Evolutionary conservation across 2,113 vertebrate species (phyloP).

Genomic region (Oenanthe melanoleuca): DNA sequence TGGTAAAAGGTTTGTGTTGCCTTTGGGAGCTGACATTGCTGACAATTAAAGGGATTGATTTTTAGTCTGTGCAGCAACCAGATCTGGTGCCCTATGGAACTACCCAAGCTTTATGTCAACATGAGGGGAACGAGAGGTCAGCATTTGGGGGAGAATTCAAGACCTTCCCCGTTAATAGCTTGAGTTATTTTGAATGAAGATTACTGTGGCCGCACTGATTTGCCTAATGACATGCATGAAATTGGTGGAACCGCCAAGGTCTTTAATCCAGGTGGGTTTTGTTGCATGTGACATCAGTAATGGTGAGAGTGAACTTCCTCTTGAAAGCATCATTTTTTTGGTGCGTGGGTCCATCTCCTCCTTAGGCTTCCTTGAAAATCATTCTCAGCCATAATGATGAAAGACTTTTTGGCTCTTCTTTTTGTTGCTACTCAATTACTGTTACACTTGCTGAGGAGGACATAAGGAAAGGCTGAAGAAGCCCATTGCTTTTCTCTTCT

Average conservation of each 20-base stretch:
- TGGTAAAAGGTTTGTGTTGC: neutral
- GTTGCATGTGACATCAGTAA: neutral
- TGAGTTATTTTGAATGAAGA: neutral
- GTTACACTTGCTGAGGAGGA: conserved; percentile 35
- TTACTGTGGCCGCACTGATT: neutral
- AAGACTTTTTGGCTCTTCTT: conserved; percentile 6
- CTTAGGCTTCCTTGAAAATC: neutral
- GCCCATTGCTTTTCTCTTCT: conserved; percentile 39
- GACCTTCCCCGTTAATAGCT: neutral
- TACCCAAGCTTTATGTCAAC: neutral
- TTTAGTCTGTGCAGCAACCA: neutral
- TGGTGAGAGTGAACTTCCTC: neutral
- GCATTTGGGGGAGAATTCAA: neutral
- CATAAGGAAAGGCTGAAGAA: conserved; percentile 39
- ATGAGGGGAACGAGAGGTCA: neutral
- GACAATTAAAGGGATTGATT: neutral
- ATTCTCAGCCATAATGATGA: neutral
- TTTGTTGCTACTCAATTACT: conserved; percentile 5
- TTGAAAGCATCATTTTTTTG: neutral
- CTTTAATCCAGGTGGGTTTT: neutral
- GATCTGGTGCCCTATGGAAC: neutral
- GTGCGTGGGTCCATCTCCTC: neutral
- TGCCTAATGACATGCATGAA: neutral
- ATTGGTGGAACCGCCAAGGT: neutral
- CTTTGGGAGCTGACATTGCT: neutral